phyloP scores from a whole-genome alignment of 2,797 vertebrate genomes.

The Catharus ustulatus region DNA sequence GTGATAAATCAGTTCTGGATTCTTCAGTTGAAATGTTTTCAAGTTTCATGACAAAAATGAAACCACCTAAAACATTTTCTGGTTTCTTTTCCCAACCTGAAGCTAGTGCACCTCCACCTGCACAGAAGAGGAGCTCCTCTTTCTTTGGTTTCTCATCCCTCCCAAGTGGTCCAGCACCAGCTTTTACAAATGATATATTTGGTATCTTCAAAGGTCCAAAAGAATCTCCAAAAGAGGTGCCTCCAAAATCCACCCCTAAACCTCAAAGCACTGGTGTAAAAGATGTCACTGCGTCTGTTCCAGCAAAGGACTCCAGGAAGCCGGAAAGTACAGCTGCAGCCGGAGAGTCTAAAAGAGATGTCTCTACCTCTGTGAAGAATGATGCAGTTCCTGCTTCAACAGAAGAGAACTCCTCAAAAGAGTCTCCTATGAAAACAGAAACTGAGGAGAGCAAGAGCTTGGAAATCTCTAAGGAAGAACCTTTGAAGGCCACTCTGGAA shows the following conservation, averaged over 20 bases:
- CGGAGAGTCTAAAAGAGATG: neutral
- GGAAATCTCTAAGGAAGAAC: neutral
- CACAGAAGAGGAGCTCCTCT: conserved; percentile 80
- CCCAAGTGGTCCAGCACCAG: conserved; percentile 65
- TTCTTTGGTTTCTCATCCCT: conserved; percentile 81
- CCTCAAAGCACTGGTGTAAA: conserved; percentile 31
- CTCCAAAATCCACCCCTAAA: conserved; percentile 32
- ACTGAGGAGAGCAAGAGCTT: neutral
- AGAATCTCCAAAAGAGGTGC: conserved; percentile 57
- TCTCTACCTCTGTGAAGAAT: neutral
- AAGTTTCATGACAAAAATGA: conserved; percentile 89
- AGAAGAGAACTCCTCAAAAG: neutral
- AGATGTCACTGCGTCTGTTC: neutral
- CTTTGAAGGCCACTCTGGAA: neutral
- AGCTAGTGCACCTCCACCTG: conserved; percentile 74
- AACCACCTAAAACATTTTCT: conserved; percentile 83
- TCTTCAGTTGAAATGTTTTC: conserved; percentile 87
- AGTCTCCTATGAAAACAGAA: neutral
- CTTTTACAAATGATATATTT: conserved; percentile 86
- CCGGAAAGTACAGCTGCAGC: neutral
- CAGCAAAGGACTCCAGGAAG: neutral
- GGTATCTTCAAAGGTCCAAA: conserved; percentile 81
- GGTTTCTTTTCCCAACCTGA: conserved; percentile 86
- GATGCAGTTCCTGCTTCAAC: neutral
- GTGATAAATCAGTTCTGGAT: conserved; percentile 80